Evolutionary conservation across 2,888 invertebrate species (phyloP).

Genomic region (Stenotaenia linearis): DNA sequence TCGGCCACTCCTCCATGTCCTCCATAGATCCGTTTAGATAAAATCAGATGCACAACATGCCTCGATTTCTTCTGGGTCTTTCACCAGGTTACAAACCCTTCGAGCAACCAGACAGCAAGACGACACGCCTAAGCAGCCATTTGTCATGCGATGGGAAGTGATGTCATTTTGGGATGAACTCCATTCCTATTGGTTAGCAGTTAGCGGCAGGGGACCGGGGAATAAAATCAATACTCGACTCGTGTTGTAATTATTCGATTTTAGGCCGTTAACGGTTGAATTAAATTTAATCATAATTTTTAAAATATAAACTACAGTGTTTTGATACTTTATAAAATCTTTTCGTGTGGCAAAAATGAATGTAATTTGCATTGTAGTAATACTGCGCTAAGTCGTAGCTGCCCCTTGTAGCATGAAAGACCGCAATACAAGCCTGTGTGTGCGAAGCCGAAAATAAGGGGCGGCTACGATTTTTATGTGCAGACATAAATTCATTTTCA

Average conservation of each 20-base stretch:
- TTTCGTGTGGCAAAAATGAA: too few relatives aligned
- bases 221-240: not conserved
- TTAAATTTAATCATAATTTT: not conserved
- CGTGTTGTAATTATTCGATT: too few relatives aligned
- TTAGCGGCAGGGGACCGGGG: not conserved
- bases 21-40: not conserved
- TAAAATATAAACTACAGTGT: too few relatives aligned
- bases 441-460: too few relatives aligned
- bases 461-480: too few relatives aligned
- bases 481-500: too few relatives aligned
- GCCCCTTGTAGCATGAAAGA: too few relatives aligned
- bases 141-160: not conserved
- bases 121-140: slow-evolving; percentile 11
- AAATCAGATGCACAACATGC: not conserved
- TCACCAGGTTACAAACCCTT: not conserved
- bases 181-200: not conserved
- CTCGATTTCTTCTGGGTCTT: not conserved
- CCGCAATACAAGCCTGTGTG: too few relatives aligned
- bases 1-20: slow-evolving; percentile 21
- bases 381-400: too few relatives aligned
- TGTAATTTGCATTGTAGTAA: too few relatives aligned
- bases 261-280: too few relatives aligned
- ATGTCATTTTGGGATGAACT: not conserved
- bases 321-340: too few relatives aligned
- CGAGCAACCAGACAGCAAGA: slow-evolving; percentile 27